Evolutionary conservation across 64 coral and sea anemone genomes (phyloP).

Genomic region (Exaiptasia diaphana): DNA sequence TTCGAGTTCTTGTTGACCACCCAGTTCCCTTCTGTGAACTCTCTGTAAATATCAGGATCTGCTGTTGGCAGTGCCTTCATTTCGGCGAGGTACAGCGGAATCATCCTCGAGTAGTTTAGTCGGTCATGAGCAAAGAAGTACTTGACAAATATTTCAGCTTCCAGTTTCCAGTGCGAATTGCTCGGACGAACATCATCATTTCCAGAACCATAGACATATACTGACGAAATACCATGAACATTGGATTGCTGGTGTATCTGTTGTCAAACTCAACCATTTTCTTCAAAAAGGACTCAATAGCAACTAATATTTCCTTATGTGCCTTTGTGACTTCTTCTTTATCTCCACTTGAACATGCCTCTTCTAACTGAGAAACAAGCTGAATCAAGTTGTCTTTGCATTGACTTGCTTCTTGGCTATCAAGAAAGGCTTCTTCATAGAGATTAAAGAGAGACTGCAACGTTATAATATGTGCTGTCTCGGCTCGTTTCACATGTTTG

Average conservation of each 20-base stretch:
- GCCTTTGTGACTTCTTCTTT: conserved; percentile 3
- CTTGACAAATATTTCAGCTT: conserved; percentile 23
- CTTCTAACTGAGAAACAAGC: conserved; percentile 10
- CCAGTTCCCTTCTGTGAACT: conserved; percentile 13
- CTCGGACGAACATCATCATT: conserved; percentile 43
- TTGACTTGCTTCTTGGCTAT: conserved; percentile 29
- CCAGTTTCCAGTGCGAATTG: conserved; percentile 50
- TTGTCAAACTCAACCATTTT: conserved; percentile 4
- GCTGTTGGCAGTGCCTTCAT: background rate
- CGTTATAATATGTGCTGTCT: conserved; percentile 43
- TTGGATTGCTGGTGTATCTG: background rate
- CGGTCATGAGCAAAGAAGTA: conserved; percentile 41
- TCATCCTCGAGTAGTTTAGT: conserved; percentile 21
- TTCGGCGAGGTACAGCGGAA: conserved; percentile 29
- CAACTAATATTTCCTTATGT: background rate
- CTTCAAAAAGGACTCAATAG: background rate
- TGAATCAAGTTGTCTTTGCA: conserved; percentile 7
- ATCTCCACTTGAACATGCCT: conserved; percentile 6
- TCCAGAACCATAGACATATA: conserved; percentile 52
- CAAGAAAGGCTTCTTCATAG: conserved; percentile 45
- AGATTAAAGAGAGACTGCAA: conserved; percentile 27
- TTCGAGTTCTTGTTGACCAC: conserved; percentile 6
- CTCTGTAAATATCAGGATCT: background rate
- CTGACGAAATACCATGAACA: conserved; percentile 13
- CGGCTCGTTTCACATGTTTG: conserved; percentile 33